Evolutionary conservation across 2,113 vertebrate species (phyloP).

Genomic region (Regulus satrapa): DNA sequence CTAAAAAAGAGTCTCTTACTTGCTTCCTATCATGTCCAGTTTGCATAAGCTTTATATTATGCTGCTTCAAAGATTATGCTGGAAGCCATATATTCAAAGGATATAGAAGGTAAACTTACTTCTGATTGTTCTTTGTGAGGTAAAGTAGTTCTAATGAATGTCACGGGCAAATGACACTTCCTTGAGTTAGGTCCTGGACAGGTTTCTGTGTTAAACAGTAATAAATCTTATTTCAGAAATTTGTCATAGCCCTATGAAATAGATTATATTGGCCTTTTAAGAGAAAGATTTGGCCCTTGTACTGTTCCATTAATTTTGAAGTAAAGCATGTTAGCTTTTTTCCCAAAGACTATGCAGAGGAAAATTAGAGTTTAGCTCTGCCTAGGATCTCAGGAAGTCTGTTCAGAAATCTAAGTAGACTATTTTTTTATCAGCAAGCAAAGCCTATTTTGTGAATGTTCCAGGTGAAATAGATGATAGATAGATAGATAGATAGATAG

Average conservation of each 20-base stretch:
- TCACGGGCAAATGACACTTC: neutral
- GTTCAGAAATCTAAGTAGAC: neutral
- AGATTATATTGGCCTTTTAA: neutral
- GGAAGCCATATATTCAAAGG: neutral
- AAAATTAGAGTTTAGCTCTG: neutral
- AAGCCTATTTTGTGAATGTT: neutral
- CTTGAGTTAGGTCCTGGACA: neutral
- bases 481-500: neutral
- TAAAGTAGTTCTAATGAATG: neutral
- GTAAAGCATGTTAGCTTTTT: neutral
- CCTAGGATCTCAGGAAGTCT: neutral
- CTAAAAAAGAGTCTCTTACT: neutral
- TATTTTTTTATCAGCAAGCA: neutral
- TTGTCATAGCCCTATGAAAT: neutral
- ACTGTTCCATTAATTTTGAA: neutral
- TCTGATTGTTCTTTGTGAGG: neutral
- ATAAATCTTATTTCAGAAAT: neutral
- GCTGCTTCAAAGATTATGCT: neutral
- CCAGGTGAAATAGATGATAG: neutral
- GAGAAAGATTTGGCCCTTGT: neutral
- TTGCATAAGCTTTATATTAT: neutral
- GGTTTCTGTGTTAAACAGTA: neutral
- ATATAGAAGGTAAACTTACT: neutral
- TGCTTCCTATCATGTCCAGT: neutral
- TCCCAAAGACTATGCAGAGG: neutral